These are phyloP conservation scores for Helicolenus hilgendorfi DNA, from an alignment of 2,797 vertebrate species.

Conservation along the genomic window DNA sequence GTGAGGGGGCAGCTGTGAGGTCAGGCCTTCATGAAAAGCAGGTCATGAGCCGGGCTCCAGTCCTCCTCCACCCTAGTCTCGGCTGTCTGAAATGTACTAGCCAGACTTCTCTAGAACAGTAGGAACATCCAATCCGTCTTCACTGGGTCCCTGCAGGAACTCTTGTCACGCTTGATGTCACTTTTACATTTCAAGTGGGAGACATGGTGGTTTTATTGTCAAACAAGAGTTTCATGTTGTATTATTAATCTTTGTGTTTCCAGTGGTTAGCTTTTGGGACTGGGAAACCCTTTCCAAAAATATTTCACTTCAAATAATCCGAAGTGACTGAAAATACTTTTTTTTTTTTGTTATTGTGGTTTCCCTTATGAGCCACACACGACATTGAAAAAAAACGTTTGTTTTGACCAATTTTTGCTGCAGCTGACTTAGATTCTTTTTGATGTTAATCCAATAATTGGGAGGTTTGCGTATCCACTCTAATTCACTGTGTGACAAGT, in stretches of 20 bases:
- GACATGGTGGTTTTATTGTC: conserved; percentile 56
- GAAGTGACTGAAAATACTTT: conserved; percentile 61
- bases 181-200: conserved; percentile 36
- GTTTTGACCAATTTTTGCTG: conserved; percentile 73
- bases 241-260: conserved; percentile 69
- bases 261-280: conserved; percentile 30
- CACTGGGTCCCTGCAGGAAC: conserved; percentile 24
- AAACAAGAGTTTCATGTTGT: conserved; percentile 63
- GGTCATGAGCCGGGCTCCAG: conserved; percentile 13
- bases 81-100: conserved; percentile 44
- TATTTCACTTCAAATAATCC: conserved; percentile 76
- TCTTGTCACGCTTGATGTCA: conserved; percentile 32
- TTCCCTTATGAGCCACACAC: conserved; percentile 50
- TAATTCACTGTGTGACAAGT: conserved; percentile 67
- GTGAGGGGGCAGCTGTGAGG: conserved; percentile 47
- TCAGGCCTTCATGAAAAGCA: conserved; percentile 45
- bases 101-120: conserved; percentile 40
- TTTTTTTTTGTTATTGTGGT: conserved; percentile 72
- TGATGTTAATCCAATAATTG: conserved; percentile 77
- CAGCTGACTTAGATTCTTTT: conserved; percentile 63
- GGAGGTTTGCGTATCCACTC: conserved; percentile 58
- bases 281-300: conserved; percentile 65
- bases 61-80: not conserved
- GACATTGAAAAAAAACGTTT: conserved; percentile 69
- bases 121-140: conserved; percentile 50